Conservation (phyloP, 2,888 invertebrate genomes). For the Lucinisca nassula region DNA sequence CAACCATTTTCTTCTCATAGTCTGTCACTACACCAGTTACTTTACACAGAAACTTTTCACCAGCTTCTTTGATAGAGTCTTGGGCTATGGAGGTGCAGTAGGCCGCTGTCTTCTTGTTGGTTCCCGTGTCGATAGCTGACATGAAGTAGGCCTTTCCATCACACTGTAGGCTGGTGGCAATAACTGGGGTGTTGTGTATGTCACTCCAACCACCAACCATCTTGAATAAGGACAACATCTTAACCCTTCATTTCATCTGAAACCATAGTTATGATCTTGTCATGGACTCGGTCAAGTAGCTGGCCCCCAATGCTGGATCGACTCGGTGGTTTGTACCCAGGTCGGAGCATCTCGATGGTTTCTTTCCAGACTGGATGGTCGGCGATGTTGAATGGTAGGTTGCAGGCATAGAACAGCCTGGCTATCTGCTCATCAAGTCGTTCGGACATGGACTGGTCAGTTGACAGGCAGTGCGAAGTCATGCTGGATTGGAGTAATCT, state of each 20-base stretch:
- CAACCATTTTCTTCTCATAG: constrained; percentile 52
- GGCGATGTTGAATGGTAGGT: constrained; percentile 33
- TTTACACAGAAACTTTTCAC: constrained; percentile 35
- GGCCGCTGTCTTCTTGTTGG: constrained; percentile 52
- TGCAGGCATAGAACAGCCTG: constrained; percentile 29
- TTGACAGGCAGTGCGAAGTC: not conserved
- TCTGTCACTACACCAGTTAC: constrained; percentile 48
- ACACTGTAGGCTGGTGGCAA: constrained; percentile 43
- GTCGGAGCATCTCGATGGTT: constrained; percentile 44
- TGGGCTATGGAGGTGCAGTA: constrained; percentile 48
- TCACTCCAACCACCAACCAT: constrained; percentile 60
- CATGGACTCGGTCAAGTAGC: constrained; percentile 34
- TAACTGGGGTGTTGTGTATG: constrained; percentile 61
- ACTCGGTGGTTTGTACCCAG: constrained; percentile 39
- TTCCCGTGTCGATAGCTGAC: constrained; percentile 35
- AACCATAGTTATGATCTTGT: constrained; percentile 11
- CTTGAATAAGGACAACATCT: constrained; percentile 41
- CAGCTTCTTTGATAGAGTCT: constrained; percentile 22
- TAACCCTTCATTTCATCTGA: constrained; percentile 43
- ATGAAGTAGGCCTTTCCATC: constrained; percentile 43
- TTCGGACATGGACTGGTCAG: not conserved
- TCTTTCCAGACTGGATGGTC: constrained; percentile 27
- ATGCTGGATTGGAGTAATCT: not conserved
- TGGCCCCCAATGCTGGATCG: constrained; percentile 37
- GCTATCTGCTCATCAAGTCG: constrained; percentile 23